Evolutionary conservation across 2,888 invertebrate species (phyloP).

Genomic region (Mellilla xanthometata): DNA sequence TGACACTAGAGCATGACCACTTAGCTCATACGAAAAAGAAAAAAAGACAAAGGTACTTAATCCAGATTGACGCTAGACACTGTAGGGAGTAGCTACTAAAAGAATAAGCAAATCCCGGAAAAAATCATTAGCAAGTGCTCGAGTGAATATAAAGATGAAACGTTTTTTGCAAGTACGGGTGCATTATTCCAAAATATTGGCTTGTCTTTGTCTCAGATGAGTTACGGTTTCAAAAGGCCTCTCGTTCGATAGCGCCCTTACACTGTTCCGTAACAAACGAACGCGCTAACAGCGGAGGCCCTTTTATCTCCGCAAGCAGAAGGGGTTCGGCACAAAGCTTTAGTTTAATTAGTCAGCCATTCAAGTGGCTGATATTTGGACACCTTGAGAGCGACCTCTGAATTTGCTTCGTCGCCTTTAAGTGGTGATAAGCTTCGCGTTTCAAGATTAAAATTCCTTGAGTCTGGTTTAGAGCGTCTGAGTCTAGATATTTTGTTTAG

Average conservation of each 20-base stretch:
- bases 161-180: too few relatives aligned
- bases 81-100: too few relatives aligned
- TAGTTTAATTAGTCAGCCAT: constrained; percentile 41
- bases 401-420: constrained; percentile 18
- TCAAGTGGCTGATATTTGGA: constrained; percentile 35
- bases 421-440: constrained; percentile 18
- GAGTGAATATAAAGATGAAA: too few relatives aligned
- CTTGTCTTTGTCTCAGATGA: too few relatives aligned
- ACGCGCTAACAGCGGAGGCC: constrained; percentile 32
- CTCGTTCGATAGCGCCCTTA: background rate
- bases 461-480: constrained; percentile 3
- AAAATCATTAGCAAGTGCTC: too few relatives aligned
- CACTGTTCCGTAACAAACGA: constrained; percentile 7
- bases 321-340: constrained; percentile 36
- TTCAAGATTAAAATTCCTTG: constrained; percentile 13
- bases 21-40: too few relatives aligned
- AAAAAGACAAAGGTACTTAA: too few relatives aligned
- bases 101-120: too few relatives aligned
- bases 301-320: constrained; percentile 47
- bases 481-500: constrained; percentile 9
- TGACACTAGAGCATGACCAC: too few relatives aligned
- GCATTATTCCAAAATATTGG: too few relatives aligned
- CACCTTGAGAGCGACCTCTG: constrained; percentile 28
- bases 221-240: too few relatives aligned
- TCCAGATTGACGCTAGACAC: too few relatives aligned